Evolutionary conservation across 2,797 vertebrate species (phyloP).

Genomic region (Nyctalus aviator): DNA sequence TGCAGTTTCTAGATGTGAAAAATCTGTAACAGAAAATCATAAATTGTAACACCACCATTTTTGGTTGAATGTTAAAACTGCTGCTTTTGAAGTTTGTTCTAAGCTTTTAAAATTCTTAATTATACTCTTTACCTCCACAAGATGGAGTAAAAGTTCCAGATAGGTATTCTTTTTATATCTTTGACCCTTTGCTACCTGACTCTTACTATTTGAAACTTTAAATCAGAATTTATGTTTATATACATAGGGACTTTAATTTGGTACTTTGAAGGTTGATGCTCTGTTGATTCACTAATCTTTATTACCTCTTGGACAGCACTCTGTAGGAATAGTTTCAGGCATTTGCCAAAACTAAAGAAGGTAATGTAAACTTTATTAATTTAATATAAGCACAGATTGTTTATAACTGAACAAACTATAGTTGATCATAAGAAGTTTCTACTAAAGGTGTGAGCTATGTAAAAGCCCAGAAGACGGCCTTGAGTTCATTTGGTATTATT

Average conservation of each 20-base stretch:
- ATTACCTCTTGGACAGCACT: neutral
- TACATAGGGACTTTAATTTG: neutral
- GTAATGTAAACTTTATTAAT: neutral
- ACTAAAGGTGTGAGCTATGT: neutral
- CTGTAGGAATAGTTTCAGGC: neutral
- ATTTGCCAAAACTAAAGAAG: slow-evolving; percentile 2
- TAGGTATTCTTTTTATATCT: neutral
- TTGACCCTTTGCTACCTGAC: neutral
- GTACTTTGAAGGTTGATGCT: neutral
- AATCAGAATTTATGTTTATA: neutral
- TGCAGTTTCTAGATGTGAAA: slow-evolving; percentile 28
- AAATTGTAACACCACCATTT: neutral
- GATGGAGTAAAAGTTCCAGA: slow-evolving; percentile 82
- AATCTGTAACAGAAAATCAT: neutral
- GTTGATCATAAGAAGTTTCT: neutral
- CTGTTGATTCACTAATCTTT: neutral
- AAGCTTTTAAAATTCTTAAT: slow-evolving; percentile 55
- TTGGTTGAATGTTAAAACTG: slow-evolving; percentile 45
- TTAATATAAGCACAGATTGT: neutral
- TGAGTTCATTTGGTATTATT: neutral
- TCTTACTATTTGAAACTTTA: slow-evolving; percentile 37
- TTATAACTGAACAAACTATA: neutral
- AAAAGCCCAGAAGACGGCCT: neutral
- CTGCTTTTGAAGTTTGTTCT: slow-evolving; percentile 5
- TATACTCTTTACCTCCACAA: slow-evolving; percentile 82